Base-by-base conservation (phyloP, 2,888 invertebrate species). In the Girardia tigrina region DNA sequence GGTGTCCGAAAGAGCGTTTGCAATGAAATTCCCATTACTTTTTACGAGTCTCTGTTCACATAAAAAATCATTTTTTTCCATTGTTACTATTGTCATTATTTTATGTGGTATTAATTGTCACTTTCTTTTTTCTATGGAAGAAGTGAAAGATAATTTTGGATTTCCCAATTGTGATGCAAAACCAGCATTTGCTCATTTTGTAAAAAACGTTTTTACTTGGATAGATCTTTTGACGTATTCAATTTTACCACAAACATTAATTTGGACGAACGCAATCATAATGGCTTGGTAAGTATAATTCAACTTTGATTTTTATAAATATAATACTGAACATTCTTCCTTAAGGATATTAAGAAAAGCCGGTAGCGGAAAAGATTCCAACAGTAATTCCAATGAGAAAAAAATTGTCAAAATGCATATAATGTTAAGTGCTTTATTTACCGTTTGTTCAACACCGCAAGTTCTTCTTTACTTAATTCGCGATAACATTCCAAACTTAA, bases 81-180 rank as follows among this genome's bases (percentile, higher is more conserved):
- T 56, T 8, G n/a, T 56, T 4, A 16, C 23, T 12, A 56, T 56
- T n/a, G n/a, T 16, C 23, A 12, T 56, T 20, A 56, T 56, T 20
- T 23, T 56, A 8, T 12, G n/a, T n/a, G 56, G n/a, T 12, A 56
- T 56, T 8, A 56, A 56, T 56, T 56, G 56, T 56, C 56, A 56
- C n/a, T 56, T 56, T 56, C 23, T 56, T 6, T 56, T 56, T 56
- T 56, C 56, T 16, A 56, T 56, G 56, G 56, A 4, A 2, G 20
- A n/a, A 2, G 4, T 23, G n/a, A 20, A 20, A 56, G 56, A 56
- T 56, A 56, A n/a, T 8, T 56, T 56, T 4, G 56, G 56, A 56
- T 56, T 56, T 56, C 56, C 56, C n/a, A 56, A n/a, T 8, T 56
- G 56, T 56, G 56, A 56, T 56, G n/a, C 56, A n/a, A 56, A 56